Evolutionary conservation across 2,888 invertebrate genomes (phyloP).

Genomic region (Alsophila aescularia): DNA sequence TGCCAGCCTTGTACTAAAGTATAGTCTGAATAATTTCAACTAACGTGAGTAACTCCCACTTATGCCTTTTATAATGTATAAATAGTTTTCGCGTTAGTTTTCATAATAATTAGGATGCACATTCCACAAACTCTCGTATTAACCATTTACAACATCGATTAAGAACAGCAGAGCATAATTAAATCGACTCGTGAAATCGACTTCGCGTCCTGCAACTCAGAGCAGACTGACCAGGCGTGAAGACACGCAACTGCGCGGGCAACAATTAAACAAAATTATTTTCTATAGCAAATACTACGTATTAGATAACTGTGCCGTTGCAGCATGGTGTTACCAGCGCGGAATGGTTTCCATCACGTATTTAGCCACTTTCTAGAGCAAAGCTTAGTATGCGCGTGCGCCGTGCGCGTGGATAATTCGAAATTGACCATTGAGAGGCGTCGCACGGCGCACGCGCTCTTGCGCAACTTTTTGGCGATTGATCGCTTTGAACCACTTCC

Average conservation of each 20-base stretch:
- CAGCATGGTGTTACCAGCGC: constrained; percentile 33
- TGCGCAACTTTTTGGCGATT: constrained; percentile 48
- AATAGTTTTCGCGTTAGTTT: no score
- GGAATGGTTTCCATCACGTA: constrained; percentile 63
- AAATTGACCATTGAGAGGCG: constrained; percentile 44
- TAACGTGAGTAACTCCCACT: no score
- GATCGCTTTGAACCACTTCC: constrained; percentile 36
- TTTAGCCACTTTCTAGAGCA: constrained; percentile 61
- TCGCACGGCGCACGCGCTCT: constrained; percentile 57
- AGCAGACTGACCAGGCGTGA: constrained; percentile 17
- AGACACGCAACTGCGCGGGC: constrained; percentile 24
- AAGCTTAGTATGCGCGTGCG: constrained; percentile 40
- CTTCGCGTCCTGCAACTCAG: constrained; percentile 28
- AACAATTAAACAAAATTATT: constrained; percentile 27
- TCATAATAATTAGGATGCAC: no score
- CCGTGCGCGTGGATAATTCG: constrained; percentile 41
- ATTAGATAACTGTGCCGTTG: constrained; percentile 37
- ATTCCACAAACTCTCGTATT: no score
- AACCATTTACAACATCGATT: no score
- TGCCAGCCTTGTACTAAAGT: no score
- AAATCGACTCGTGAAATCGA: constrained; percentile 31
- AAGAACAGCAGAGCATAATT: neutral
- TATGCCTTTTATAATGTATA: no score
- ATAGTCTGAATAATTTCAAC: no score
- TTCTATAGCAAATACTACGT: constrained; percentile 34